These are phyloP conservation scores for Thunnus thynnus DNA, from an alignment of 2,113 vertebrate species.

Conservation along the genomic window DNA sequence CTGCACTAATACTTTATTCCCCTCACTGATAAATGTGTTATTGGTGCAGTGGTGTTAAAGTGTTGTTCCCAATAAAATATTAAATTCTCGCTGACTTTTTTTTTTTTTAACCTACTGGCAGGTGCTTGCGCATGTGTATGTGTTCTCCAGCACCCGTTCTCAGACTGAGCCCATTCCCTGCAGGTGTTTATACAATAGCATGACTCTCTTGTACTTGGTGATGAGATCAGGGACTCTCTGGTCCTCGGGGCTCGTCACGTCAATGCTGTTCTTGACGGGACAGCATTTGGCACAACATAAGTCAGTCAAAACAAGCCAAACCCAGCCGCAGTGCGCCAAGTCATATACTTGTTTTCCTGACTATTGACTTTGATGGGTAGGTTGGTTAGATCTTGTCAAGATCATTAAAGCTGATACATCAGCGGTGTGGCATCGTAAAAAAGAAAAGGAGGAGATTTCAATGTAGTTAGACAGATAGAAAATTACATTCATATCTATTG, in stretches of 20 bases:
- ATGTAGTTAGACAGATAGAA: background rate
- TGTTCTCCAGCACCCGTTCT: conserved; percentile 12
- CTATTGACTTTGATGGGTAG: conserved; percentile 1
- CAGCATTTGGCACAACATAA: conserved; percentile 49
- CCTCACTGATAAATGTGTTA: conserved; percentile 13
- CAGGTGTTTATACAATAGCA: conserved; percentile 58
- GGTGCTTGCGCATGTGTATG: conserved; percentile 28
- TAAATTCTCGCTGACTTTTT: background rate
- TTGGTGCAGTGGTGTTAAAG: background rate
- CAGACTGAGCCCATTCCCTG: conserved; percentile 49
- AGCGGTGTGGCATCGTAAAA: background rate
- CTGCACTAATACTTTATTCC: background rate
- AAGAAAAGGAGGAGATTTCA: background rate
- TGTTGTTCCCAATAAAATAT: conserved; percentile 14
- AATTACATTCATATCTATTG: background rate
- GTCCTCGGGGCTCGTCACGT: conserved; percentile 51
- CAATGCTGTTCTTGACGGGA: conserved; percentile 35
- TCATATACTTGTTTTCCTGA: conserved; percentile 16
- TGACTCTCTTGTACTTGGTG: conserved; percentile 41
- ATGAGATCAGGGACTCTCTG: conserved; percentile 63
- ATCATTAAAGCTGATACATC: conserved; percentile 5
- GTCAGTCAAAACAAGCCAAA: conserved; percentile 54
- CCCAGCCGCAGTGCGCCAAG: background rate
- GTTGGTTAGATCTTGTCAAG: conserved; percentile 4
- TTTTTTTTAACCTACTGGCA: conserved; percentile 1